A percentile compares a stretch with the other conserved stretches of the same genome.
Conservation (phyloP, 2,797 vertebrate genomes). For the Neostethus bicornis region DNA sequence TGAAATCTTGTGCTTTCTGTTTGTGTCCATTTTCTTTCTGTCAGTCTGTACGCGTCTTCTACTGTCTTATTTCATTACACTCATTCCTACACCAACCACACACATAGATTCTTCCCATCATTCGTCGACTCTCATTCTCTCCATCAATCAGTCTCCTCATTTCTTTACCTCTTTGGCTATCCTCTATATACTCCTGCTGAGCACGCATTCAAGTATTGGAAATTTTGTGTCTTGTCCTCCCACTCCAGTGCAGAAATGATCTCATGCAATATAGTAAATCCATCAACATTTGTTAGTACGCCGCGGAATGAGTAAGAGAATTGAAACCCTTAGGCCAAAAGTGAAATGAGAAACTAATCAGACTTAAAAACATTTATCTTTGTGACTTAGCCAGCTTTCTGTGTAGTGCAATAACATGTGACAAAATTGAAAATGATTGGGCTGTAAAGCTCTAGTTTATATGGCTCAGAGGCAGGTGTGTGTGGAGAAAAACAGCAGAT, state of each 20-base stretch:
- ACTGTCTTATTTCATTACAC: constrained; percentile 71
- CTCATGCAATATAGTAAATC: constrained; percentile 64
- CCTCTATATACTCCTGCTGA: constrained; percentile 32
- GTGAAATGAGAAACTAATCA: constrained; percentile 62
- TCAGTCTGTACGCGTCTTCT: constrained; percentile 51
- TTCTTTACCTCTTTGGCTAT: constrained; percentile 50
- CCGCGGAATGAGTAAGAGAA: constrained; percentile 40
- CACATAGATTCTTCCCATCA: constrained; percentile 55
- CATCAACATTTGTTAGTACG: constrained; percentile 56
- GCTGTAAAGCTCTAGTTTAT: constrained; percentile 31
- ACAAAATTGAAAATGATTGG: constrained; percentile 41
- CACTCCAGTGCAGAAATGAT: constrained; percentile 50
- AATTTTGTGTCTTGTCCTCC: constrained; percentile 58
- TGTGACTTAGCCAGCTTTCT: constrained; percentile 34
- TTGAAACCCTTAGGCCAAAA: constrained; percentile 41
- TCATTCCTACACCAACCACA: constrained; percentile 55
- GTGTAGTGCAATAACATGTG: constrained; percentile 30
- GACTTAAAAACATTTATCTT: constrained; percentile 60
- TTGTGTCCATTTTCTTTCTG: constrained; percentile 25
- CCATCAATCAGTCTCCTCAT: constrained; percentile 64
- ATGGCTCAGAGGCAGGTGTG: constrained; percentile 27
- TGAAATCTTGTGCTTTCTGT: constrained; percentile 51
- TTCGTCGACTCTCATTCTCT: constrained; percentile 62
- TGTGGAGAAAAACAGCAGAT: constrained; percentile 36
- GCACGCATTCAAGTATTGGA: constrained; percentile 44